phyloP scores from a whole-genome alignment of 2,888 invertebrate species.

The Pyrocoelia pectoralis region DNA sequence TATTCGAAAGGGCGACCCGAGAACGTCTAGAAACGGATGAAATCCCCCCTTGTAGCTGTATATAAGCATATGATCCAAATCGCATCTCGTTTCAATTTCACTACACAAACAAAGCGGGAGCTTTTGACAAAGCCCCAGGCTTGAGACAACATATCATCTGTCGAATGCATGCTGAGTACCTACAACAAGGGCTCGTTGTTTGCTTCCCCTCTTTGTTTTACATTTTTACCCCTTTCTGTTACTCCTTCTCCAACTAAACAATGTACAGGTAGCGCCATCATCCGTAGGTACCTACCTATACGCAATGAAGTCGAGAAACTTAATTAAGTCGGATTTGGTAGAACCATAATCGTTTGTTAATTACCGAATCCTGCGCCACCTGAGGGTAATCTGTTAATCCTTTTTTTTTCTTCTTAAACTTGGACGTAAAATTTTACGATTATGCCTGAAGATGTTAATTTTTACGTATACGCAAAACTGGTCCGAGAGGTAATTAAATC shows the following conservation, averaged over 20 bases:
- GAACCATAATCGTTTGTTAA: no score
- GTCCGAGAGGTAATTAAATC: no score
- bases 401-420: no score
- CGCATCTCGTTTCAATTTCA: conserved; percentile 56
- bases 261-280: neutral
- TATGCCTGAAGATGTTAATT: no score
- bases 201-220: neutral
- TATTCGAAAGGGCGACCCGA: no score
- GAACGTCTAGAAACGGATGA: conserved; percentile 12
- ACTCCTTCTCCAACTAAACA: neutral
- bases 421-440: no score
- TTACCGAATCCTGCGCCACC: no score
- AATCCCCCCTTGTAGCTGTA: conserved; percentile 26
- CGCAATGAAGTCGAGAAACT: no score
- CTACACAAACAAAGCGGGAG: conserved; percentile 54
- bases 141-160: conserved; percentile 57
- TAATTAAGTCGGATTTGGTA: no score
- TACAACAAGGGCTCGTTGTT: neutral
- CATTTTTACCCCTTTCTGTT: neutral
- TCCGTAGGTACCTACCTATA: no score
- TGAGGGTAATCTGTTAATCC: no score
- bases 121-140: conserved; percentile 51
- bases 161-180: conserved; percentile 50
- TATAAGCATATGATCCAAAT: conserved; percentile 42
- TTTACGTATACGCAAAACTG: no score